Base-by-base conservation (phyloP, 35 echinoderm and acorn worm genomes). In the Anneissia japonica region DNA sequence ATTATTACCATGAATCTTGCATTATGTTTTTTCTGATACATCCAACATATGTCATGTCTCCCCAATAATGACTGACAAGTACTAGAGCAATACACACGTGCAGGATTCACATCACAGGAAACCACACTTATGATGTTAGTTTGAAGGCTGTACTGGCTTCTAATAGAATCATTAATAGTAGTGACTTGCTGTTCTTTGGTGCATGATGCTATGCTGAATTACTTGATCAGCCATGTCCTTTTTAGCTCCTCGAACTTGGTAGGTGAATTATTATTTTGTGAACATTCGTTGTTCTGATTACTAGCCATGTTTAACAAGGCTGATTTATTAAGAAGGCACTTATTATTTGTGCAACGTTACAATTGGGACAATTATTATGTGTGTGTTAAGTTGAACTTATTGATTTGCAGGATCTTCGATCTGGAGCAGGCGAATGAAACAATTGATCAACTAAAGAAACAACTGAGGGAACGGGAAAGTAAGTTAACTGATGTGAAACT, bases 401-500 rank as follows among this genome's bases (percentile, higher is more conserved):
- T 43, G 40, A 32, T 40, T 37, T 83, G 0, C 64, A 97, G 95
- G 80, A 90, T 97, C 34, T 97, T 93, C 41, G 91, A 97, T 85
- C 64, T 88, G 0, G 84, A 88, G 30, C 72, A 93, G 81, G 88
- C 84, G 39, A 77, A 89, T 39, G 96, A 99, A 38, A 91, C 92
- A 0, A 89, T 99, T 83, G 91, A 82, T 13, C 86, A 90, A 10
- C 77, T 97, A 0, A 90, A 85, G 82, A 84, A 88, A 32, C 88
- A 97, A 74, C 78, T 97, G 19, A 84, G 95, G 74, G 95, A 97
- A 30, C 93, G 91, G 82, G 95, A 97, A 86, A 92, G 88, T 33
- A 97, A 97, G 43, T 72, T 97, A 41, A 97, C 95, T 0, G 95
- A 97, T 39, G 86, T 92, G 74, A 99, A 91, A 77, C 74, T 99